Percentiles rank a stretch among this genome's conserved stretches.
phyloP scores from a whole-genome alignment of 1,140 invertebrate species.

The Brachionus sp. region DNA sequence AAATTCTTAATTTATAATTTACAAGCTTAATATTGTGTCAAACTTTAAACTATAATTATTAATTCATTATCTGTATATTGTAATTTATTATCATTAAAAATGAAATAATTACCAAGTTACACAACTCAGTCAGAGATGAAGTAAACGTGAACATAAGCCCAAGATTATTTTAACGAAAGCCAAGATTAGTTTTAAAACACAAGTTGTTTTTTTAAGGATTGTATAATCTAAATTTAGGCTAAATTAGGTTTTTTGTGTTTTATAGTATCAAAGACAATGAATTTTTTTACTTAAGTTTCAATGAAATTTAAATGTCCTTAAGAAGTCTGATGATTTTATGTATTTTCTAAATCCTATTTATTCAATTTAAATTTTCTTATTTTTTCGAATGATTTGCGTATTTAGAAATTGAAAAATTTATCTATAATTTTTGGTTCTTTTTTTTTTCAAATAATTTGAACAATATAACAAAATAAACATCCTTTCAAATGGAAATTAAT shows the following conservation, averaged over 20 bases:
- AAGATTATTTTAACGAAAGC: constrained; percentile 35
- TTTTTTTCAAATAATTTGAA: not conserved
- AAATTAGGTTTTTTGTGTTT: not conserved
- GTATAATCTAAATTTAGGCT: constrained; percentile 15
- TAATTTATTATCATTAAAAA: constrained; percentile 1
- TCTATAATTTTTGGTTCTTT: not conserved
- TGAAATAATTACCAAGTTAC: constrained; percentile 18
- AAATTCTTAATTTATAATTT: not conserved
- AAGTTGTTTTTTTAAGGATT: constrained; percentile 31
- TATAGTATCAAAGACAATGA: not conserved
- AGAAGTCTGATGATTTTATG: not conserved
- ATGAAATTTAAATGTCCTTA: not conserved
- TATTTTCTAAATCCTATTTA: not conserved
- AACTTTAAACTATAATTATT: not conserved
- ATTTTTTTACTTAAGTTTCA: not conserved
- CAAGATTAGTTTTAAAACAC: constrained; percentile 26
- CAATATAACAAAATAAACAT: not conserved
- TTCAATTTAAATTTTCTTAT: not conserved
- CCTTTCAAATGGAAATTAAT: not conserved
- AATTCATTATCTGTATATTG: constrained; percentile 30
- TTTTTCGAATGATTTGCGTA: not conserved
- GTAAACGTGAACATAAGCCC: constrained; percentile 32
- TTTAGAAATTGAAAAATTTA: not conserved
- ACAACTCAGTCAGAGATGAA: constrained; percentile 9
- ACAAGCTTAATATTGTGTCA: constrained; percentile 21